Evolutionary conservation across 2,113 vertebrate genomes (phyloP).

Genomic region (Xerus inauris): DNA sequence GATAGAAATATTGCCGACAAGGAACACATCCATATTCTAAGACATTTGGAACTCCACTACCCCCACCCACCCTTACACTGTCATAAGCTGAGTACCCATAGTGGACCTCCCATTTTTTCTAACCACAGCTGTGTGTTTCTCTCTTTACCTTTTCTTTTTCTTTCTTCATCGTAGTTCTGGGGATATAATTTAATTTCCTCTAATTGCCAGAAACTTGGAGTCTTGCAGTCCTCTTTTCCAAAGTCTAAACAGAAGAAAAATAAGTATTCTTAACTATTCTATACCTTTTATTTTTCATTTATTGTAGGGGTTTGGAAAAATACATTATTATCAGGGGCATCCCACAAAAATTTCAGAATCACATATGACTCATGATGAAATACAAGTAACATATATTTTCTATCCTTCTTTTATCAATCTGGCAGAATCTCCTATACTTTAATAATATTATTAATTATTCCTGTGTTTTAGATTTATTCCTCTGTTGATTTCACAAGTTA

Average conservation of each 20-base stretch:
- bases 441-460: neutral
- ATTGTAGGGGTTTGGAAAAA: neutral
- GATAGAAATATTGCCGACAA: neutral
- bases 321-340: neutral
- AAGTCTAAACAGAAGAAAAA: neutral
- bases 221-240: neutral
- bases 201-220: neutral
- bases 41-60: neutral
- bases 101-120: neutral
- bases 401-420: neutral
- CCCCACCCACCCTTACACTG: neutral
- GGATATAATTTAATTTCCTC: conserved; percentile 14
- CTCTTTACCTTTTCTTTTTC: neutral
- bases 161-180: neutral
- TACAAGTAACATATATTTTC: conserved; percentile 16
- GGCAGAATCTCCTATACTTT: neutral
- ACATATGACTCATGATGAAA: neutral
- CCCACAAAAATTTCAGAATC: neutral
- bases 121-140: neutral
- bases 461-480: neutral
- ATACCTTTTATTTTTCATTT: neutral
- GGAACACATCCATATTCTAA: neutral
- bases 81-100: neutral
- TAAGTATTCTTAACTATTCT: neutral
- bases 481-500: neutral